Base-by-base conservation (phyloP, 2,888 invertebrate species). In the Ceramica pisi region DNA sequence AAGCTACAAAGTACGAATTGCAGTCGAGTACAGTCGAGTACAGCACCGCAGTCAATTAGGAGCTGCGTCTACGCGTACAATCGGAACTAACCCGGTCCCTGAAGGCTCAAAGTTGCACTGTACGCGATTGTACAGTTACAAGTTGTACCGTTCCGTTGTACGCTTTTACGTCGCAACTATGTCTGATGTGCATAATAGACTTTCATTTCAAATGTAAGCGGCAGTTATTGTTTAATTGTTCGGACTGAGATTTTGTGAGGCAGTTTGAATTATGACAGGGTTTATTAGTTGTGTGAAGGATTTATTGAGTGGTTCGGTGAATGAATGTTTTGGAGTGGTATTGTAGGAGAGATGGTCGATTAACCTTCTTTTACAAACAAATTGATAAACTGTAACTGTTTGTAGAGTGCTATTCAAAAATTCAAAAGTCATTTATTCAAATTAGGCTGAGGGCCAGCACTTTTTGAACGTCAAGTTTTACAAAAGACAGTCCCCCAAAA, bases 171-270 rank as follows among this genome's bases (percentile, higher is more conserved):
- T 55, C 16, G 48, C 23, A 69, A 78, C 61, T 46, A 26, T 23
- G 35, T 61, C 46, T 59, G 75, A 60, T 56, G 38, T 44, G 21
- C 38, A 53, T 70, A 56, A 59, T 66, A 66, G 79, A 78, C 66
- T 79, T 79, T 64, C 59, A 79, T 67, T 61, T 60, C 31, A 35
- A 64, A 35, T 70, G 56, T 70, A 75, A 75, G 35, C 46, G 75
- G 56, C 70, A 79, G 63, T 67, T 64, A 78, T 80, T 80, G 60
- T 51, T 64, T 78, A 75, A 79, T 56, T 79, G 51, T 35, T 60
- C 31, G 66, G 16, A 53, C 56, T 57, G 63, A 67, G 75, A 75
- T 70, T 79, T 67, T 26, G 48, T 31, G 60, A 38, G 26, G 51
- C 26, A 19, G 44, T 26, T 19, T 35, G 21, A 63, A 35, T 55